These are phyloP conservation scores for Spodoptera litura DNA, from an alignment of 1,140 invertebrate species.

Conservation along the genomic window DNA sequence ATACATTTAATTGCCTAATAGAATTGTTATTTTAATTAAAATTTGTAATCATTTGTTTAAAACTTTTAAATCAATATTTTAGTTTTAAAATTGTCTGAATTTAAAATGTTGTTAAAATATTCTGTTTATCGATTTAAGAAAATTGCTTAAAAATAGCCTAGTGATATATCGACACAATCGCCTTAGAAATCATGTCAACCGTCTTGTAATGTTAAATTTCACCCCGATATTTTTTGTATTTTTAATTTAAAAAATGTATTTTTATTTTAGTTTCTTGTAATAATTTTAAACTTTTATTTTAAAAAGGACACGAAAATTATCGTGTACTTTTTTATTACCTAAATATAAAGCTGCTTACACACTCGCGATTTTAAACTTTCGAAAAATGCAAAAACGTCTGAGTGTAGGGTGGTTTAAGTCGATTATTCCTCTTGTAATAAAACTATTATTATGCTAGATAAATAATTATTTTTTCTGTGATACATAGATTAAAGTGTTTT, in stretches of 20 bases:
- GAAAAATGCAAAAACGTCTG: conserved; percentile 35
- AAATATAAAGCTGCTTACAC: conserved; percentile 40
- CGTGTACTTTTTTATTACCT: conserved; percentile 26
- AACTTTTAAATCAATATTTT: too few relatives aligned
- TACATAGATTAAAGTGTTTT: conserved; percentile 81
- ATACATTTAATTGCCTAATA: too few relatives aligned
- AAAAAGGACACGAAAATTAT: conserved; percentile 25
- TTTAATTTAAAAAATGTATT: background rate
- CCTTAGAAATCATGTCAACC: conserved; percentile 48
- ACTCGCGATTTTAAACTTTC: conserved; percentile 41
- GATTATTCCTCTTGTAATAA: conserved; percentile 49
- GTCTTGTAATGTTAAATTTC: conserved; percentile 45
- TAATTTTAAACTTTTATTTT: background rate
- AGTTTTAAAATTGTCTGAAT: too few relatives aligned
- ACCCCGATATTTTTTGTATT: conserved; percentile 37
- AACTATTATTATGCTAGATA: conserved; percentile 61
- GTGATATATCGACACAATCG: conserved; percentile 40
- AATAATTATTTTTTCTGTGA: conserved; percentile 85
- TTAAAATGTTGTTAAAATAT: background rate
- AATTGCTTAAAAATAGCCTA: conserved; percentile 32
- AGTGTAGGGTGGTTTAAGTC: conserved; percentile 44
- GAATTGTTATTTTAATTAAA: too few relatives aligned
- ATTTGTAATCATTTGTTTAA: too few relatives aligned
- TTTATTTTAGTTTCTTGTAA: background rate
- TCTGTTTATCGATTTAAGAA: background rate